Conservation (phyloP, 2,113 vertebrate genomes). For the Triplophysa dalaica region DNA sequence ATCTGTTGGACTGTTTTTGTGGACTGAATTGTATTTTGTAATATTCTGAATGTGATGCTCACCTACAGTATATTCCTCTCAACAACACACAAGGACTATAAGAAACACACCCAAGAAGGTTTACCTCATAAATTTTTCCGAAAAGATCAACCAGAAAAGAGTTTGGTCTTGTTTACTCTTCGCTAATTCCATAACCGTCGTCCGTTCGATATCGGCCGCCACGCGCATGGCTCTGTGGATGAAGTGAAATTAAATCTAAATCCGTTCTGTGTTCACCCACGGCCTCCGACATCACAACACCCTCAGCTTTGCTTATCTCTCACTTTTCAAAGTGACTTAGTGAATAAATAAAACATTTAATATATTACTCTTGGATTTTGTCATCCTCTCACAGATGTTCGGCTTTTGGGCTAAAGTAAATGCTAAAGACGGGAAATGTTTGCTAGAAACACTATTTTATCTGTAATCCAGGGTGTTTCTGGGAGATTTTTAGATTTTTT, state of each 20-base stretch:
- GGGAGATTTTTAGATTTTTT: not conserved
- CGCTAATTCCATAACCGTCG: conserved; percentile 1
- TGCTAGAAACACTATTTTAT: not conserved
- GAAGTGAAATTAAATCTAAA: conserved; percentile 39
- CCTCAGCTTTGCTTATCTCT: conserved; percentile 35
- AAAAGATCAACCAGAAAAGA: not conserved
- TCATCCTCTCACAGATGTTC: not conserved
- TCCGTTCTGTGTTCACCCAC: conserved; percentile 42
- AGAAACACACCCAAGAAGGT: not conserved
- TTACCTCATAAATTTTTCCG: not conserved
- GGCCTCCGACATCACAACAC: conserved; percentile 15
- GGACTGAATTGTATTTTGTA: no score
- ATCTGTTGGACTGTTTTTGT: not conserved
- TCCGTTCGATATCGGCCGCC: conserved; percentile 22
- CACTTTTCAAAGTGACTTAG: conserved; percentile 6
- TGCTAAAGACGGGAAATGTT: not conserved
- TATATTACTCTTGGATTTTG: not conserved
- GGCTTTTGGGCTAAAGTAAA: not conserved
- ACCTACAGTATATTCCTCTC: not conserved
- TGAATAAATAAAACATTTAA: conserved; percentile 3
- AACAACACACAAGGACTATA: not conserved
- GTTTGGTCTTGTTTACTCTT: not conserved
- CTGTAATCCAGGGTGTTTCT: not conserved
- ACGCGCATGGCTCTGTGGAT: not conserved
- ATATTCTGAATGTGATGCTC: not conserved